Evolutionary conservation across 2,113 vertebrate species (phyloP).

Genomic region (Sphyrna mokarran): DNA sequence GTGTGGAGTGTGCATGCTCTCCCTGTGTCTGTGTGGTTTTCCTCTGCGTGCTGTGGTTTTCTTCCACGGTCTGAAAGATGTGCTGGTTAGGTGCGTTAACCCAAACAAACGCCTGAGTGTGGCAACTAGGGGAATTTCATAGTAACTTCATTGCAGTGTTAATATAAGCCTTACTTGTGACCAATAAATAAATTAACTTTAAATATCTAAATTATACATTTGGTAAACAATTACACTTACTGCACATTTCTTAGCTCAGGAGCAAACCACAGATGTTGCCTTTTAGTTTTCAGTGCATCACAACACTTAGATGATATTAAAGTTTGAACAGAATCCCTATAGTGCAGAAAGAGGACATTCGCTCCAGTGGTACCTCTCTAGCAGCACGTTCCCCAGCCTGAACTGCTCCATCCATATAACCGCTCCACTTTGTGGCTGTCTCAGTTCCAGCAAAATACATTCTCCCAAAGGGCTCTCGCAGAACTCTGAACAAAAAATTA

Average conservation of each 20-base stretch:
- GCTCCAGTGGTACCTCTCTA: constrained; percentile 58
- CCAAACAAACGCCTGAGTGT: no score
- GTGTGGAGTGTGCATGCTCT: no score
- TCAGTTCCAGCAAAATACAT: constrained; percentile 73
- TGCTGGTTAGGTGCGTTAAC: no score
- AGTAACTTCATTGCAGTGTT: no score
- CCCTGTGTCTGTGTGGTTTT: no score
- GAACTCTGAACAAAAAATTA: constrained; percentile 50
- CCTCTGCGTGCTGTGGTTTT: no score
- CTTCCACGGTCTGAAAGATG: no score
- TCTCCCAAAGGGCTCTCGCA: constrained; percentile 60
- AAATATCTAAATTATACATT: neutral
- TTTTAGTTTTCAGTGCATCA: neutral
- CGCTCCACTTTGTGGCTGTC: constrained; percentile 71
- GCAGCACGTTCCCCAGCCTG: constrained; percentile 70
- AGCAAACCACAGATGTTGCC: neutral
- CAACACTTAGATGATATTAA: neutral
- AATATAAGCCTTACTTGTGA: no score
- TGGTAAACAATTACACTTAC: neutral
- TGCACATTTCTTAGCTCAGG: neutral
- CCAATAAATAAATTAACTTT: no score
- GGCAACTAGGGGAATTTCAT: no score
- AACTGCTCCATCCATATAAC: constrained; percentile 74
- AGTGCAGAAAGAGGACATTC: no score
- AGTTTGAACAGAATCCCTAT: neutral